Evolutionary conservation across 2,797 vertebrate species (phyloP).

Genomic region (Chanos chanos): DNA sequence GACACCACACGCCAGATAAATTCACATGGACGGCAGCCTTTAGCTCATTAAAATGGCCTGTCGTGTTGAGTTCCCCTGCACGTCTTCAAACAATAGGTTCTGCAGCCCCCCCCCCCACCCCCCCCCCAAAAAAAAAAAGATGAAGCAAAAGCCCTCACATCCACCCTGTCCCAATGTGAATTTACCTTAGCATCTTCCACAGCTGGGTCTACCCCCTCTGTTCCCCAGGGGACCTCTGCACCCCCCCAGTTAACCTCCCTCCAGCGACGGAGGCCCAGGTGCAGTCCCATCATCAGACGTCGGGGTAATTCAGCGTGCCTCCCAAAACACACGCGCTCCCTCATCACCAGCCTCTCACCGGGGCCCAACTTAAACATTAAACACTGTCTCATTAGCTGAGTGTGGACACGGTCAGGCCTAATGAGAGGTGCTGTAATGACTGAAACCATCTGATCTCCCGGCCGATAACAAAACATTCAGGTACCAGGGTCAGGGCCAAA

Average conservation of each 20-base stretch:
- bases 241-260: conserved; percentile 63
- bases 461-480: conserved; percentile 65
- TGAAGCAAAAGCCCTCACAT: conserved; percentile 50
- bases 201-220: conserved; percentile 77
- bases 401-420: conserved; percentile 62
- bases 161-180: conserved; percentile 58
- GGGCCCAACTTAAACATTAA: conserved; percentile 71
- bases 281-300: conserved; percentile 66
- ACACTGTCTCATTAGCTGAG: conserved; percentile 78
- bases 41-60: conserved; percentile 52
- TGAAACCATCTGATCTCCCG: conserved; percentile 71
- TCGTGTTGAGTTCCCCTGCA: conserved; percentile 62
- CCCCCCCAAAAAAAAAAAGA: conserved; percentile 46
- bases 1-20: conserved; percentile 45
- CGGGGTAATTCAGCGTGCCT: conserved; percentile 73
- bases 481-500: conserved; percentile 73
- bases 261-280: conserved; percentile 77
- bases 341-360: conserved; percentile 44
- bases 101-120: conserved; percentile 39
- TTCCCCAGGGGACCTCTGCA: conserved; percentile 65
- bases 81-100: conserved; percentile 67
- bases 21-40: conserved; percentile 38
- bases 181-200: conserved; percentile 74
- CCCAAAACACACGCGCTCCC: conserved; percentile 71
- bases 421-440: conserved; percentile 73